Evolutionary conservation across 64 coral and sea anemone species (phyloP), one percentile per base, ranked within the genome.

Genomic region (Montipora sp.): DNA sequence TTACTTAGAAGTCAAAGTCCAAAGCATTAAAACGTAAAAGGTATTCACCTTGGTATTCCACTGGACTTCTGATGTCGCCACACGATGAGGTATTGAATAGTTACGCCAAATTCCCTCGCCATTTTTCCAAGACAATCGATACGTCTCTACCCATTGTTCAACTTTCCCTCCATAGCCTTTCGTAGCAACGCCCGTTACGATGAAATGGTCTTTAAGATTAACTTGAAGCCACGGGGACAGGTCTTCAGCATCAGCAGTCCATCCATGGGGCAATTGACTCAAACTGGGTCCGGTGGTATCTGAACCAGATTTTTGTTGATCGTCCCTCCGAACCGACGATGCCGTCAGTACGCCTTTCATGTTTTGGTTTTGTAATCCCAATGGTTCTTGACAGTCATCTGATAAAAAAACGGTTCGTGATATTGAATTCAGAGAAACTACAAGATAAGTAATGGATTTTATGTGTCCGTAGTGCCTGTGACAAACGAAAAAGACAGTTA

Each of bases 91-190:
- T 48, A 75, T 23, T 46, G 67, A 80, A 83, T 91, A 91, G 61
- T 80, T 80, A 24, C 18, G 63, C 80, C 80, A 83, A 58, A n/a
- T 22, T 7, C 68, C 89, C 15, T 75, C 69, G 24, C 36, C 69
- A 75, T 51, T 83, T 20, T 89, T 19, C 93, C 93, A 94, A 18
- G 88, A 84, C 13, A 94, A 9, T 58, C 80, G 80, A 59, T 94
- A 94, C 48, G 48, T 59, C 53, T 90, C 82, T n/a, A 94, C 87
- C 93, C 93, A 94, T 24, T 90, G 93, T 72, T 90, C 73, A 20
- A 90, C 14, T 21, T 57, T 14, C 12, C 88, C 88, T 78, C 93
- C 93, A 85, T 80, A 94, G 4, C 93, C 93, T 79, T 94, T 87
- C 5, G 93, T 94, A 43, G 93, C 93, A 51, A 94, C 36, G 16